Conservation (phyloP, 2,113 vertebrate species). For the Laterallus jamaicensis region DNA sequence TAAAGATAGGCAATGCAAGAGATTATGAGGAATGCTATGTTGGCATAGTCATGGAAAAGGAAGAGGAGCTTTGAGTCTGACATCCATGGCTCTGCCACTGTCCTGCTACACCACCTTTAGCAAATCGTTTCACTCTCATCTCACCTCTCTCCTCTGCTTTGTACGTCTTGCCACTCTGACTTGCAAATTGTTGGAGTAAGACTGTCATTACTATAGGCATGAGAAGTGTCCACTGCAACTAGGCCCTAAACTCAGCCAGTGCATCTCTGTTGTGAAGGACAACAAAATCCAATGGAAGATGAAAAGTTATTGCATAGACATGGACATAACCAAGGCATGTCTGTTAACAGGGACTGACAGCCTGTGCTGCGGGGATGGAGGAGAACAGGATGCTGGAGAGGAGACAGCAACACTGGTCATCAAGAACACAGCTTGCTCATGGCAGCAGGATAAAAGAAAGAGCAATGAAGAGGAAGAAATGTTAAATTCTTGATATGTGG, state of each 20-base stretch:
- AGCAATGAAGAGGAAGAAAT: constrained; percentile 1
- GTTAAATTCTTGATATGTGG: constrained; percentile 4
- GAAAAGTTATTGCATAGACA: neutral
- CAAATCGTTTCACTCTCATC: neutral
- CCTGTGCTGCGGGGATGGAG: neutral
- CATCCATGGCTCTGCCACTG: neutral
- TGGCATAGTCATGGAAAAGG: neutral
- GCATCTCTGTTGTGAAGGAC: neutral
- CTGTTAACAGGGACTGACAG: neutral
- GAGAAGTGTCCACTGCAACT: neutral
- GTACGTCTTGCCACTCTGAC: neutral
- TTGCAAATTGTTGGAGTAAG: neutral
- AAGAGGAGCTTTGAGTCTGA: neutral
- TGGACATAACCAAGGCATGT: accelerated
- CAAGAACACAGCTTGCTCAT: neutral
- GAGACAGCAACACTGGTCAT: neutral
- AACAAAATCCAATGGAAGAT: neutral
- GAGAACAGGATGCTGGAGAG: neutral
- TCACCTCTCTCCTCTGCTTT: neutral
- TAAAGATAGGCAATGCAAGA: neutral
- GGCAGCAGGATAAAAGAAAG: neutral
- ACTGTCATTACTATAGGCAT: neutral
- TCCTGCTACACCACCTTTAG: neutral
- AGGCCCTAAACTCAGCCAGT: neutral
- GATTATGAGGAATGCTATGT: neutral